Evolutionary conservation across 2,888 invertebrate genomes (phyloP).

Genomic region (Parnassius mnemosyne): DNA sequence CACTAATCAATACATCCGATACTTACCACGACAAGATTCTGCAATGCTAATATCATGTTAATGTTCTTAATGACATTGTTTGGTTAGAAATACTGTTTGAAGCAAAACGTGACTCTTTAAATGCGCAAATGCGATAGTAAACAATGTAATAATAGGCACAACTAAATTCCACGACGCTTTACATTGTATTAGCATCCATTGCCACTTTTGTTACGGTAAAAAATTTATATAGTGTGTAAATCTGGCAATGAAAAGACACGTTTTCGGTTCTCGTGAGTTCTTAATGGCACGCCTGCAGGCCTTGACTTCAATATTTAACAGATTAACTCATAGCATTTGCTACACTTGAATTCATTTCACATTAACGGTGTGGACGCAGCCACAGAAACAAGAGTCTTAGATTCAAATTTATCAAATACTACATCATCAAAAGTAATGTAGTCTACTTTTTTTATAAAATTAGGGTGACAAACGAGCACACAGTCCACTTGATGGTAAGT

Average conservation of each 20-base stretch:
- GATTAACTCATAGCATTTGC: constrained; percentile 14
- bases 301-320: constrained; percentile 25
- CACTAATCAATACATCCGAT: neutral
- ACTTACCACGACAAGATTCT: neutral
- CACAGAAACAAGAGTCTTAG: neutral
- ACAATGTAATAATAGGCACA: constrained; percentile 5
- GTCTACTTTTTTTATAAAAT: too few species aligned
- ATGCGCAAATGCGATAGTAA: constrained; percentile 18
- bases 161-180: constrained; percentile 2
- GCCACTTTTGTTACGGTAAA: constrained; percentile 5
- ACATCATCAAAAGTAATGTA: too few species aligned
- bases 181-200: constrained; percentile 9
- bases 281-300: constrained; percentile 12
- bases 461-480: too few species aligned
- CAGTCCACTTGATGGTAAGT: too few species aligned
- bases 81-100: constrained; percentile 1
- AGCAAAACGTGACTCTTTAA: constrained; percentile 18
- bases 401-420: neutral
- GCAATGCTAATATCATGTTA: too few species aligned
- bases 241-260: constrained; percentile 10
- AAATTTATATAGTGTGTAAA: neutral
- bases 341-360: constrained; percentile 14
- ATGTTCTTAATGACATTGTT: constrained; percentile 10
- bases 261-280: constrained; percentile 19
- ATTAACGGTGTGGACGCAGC: neutral